Base-by-base conservation (phyloP, 2,888 invertebrate species). In the Salpingus planirostris region DNA sequence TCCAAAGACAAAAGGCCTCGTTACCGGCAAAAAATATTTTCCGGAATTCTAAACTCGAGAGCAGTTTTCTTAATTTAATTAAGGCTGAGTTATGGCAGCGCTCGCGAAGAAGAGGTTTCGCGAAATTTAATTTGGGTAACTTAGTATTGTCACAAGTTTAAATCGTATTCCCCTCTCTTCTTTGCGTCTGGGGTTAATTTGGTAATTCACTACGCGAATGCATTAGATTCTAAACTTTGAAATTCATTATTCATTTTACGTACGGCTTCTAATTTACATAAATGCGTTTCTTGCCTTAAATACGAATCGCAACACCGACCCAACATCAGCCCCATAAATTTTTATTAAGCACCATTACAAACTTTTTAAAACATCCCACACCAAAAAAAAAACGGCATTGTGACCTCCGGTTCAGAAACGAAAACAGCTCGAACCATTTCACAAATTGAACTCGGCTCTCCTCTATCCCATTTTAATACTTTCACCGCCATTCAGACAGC, bases 121-220 rank as follows among this genome's bases (percentile, higher is more conserved):
- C 46, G 50, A 57, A 58, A 58, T 59, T 60, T 59, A 60, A 60
- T 60, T 59, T 57, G 54, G 57, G 50, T 53, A 59, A 58, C 55
- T 58, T 56, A 54, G 57, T 55, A 57, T 57, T 59, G 60, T 60
- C 59, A 49, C 58, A 50, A 56, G 50, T 54, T 56, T 50, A 55
- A 57, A 57, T 55, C 55, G 52, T 44, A 44, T 50, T 49, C 46
- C 45, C 41, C 36, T 31, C 37, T 31, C 43, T 35, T 46, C 44
- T 45, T 48, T 40, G 26, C 36, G 33, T 26, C 38, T 38, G 43
- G 44, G 47, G 53, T 51, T 57, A 58, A 57, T 49, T 49, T 44
- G 47, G 45, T 50, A 51, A 53, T 54, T 55, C 52, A 45, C 52
- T 47, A 45, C 46, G 48, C 45, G 51, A 49, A 54, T 47, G 43